phyloP scores from a whole-genome alignment of 1,140 invertebrate species.

The Drosophila willistoni region DNA sequence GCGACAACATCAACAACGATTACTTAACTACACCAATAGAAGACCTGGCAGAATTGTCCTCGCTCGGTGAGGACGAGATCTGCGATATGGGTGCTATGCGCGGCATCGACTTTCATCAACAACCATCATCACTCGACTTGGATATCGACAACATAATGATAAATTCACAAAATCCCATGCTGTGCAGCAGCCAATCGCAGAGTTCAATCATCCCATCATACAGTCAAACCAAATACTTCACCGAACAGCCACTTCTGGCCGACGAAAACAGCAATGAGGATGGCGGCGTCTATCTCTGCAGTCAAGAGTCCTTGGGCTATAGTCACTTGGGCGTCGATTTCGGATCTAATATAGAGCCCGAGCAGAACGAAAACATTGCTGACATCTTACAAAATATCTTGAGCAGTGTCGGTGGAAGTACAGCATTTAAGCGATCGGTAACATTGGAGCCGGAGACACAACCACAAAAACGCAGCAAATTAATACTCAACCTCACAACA shows the following conservation, averaged over 20 bases:
- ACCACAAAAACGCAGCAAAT: slow-evolving; percentile 45
- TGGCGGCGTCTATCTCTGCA: slow-evolving; percentile 26
- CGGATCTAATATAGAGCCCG: slow-evolving; percentile 10
- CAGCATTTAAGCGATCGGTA: slow-evolving; percentile 46
- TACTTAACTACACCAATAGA: slow-evolving; percentile 33
- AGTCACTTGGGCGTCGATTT: slow-evolving; percentile 37
- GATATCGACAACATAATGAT: slow-evolving; percentile 37
- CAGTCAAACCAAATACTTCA: slow-evolving; percentile 45
- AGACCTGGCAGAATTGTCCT: slow-evolving; percentile 12
- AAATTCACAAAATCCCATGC: slow-evolving; percentile 50
- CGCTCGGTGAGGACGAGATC: slow-evolving; percentile 46
- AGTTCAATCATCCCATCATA: slow-evolving; percentile 2
- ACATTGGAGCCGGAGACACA: slow-evolving; percentile 37
- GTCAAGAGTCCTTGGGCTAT: slow-evolving; percentile 62
- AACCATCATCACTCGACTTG: slow-evolving; percentile 43
- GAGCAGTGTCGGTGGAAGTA: slow-evolving; percentile 9
- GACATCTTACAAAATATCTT: slow-evolving; percentile 22
- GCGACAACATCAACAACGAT: slow-evolving; percentile 34
- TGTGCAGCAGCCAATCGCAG: slow-evolving; percentile 37
- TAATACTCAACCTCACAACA: slow-evolving; percentile 39
- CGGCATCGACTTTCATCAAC: slow-evolving; percentile 46
- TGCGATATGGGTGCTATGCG: slow-evolving; percentile 34
- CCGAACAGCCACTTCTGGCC: slow-evolving; percentile 44
- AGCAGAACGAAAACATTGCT: slow-evolving; percentile 27
- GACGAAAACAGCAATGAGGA: slow-evolving; percentile 45